A percentile compares a stretch with the other conserved stretches of the same genome.
Evolutionary conservation across 2,113 vertebrate species (phyloP).

Genomic region (Oryzias melastigma): DNA sequence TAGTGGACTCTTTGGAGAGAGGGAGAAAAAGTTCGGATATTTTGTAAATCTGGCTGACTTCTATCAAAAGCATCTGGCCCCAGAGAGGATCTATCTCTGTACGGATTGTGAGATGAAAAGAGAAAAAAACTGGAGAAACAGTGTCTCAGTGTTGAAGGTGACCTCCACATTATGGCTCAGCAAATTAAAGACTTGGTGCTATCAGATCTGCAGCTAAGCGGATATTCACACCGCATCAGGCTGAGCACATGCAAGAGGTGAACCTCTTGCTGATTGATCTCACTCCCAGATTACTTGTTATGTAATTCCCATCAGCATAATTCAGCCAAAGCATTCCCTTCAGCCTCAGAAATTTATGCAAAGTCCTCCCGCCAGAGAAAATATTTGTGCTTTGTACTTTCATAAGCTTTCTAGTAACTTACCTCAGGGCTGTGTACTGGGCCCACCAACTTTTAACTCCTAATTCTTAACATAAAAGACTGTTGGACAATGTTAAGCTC

Average conservation of each 20-base stretch:
- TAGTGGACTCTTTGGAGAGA: conserved; percentile 14
- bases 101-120: conserved; percentile 9
- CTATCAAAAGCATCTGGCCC: conserved; percentile 2
- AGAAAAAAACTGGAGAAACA: conserved; percentile 1
- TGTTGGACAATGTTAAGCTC: conserved; percentile 23
- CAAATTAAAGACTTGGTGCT: conserved; percentile 45
- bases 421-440: conserved; percentile 23
- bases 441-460: neutral
- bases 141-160: conserved; percentile 52
- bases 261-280: conserved; percentile 44
- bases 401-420: conserved; percentile 27
- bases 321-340: conserved; percentile 29
- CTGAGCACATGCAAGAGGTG: conserved; percentile 16
- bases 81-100: conserved; percentile 22
- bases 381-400: conserved; percentile 17
- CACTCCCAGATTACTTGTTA: conserved; percentile 17
- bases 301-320: conserved; percentile 36
- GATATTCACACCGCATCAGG: conserved; percentile 39
- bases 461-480: neutral
- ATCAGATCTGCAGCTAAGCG: conserved; percentile 52
- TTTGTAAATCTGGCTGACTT: conserved; percentile 8
- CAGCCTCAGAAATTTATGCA: conserved; percentile 25
- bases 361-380: conserved; percentile 23
- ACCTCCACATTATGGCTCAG: conserved; percentile 37
- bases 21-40: conserved; percentile 19